Base-by-base conservation (phyloP, 2,797 vertebrate genomes). In the Melanotaenia boesemani region DNA sequence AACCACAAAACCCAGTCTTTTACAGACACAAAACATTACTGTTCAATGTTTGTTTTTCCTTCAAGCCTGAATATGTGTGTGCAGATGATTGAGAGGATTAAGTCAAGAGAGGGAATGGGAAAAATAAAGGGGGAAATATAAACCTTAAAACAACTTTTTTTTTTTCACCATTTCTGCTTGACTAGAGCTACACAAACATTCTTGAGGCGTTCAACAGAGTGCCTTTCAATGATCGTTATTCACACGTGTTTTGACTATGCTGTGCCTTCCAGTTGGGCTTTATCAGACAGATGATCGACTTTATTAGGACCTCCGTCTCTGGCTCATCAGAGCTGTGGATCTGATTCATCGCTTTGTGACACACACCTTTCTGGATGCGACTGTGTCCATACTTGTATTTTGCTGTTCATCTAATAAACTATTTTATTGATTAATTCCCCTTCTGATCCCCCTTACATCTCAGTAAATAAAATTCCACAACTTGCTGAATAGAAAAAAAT, bases 41-140 rank as follows among this genome's bases (percentile, higher is more conserved):
- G 76, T 86, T 90, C 80, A 67, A 85, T 82, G 81, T 86, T 82
- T 89, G 75, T 81, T 88, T 88, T 88, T 74, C 70, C 81, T 86
- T 78, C 62, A 58, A 44, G 73, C 55, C 44, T 10, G 20, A 70
- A 76, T 65, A 50, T 18, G 48, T 67, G 72, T 80, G 80, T 57
- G 82, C 72, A 82, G 75, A 82, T 70, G 84, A 84, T 79, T 30
- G 69, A 72, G 67, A 77, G 74, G 71, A 62, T 82, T 67, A 28
- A 41, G 56, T 54, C 9, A 7, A 77, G 72, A 76, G 63, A 52
- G 44, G 52, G 57, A 67, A 37, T 20, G 68, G 68, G 55, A 62
- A 81, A 87, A 89, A 88, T 72, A 84, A 72, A 87, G 78, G 66
- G 74, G 72, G 85, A 74, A 89, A 86, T 58, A 78, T 78, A 88